phyloP scores from a whole-genome alignment of 1,140 invertebrate genomes.

The Zophobas atratus region DNA sequence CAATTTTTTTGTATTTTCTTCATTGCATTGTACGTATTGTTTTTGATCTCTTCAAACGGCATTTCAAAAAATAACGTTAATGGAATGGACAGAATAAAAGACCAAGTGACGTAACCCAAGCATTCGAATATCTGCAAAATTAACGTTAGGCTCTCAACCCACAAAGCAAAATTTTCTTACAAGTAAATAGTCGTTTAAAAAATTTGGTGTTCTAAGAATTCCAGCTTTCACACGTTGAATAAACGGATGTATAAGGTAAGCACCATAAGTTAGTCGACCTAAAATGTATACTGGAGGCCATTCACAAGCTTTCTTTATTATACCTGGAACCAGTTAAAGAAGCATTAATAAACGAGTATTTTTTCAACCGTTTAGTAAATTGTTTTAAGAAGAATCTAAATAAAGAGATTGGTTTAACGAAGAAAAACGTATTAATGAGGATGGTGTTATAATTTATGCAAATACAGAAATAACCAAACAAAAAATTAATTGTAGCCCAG shows the following conservation, averaged over 20 bases:
- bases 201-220: not conserved
- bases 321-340: too few species aligned
- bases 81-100: not conserved
- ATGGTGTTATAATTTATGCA: too few species aligned
- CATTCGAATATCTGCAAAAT: not conserved
- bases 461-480: too few species aligned
- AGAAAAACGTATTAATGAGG: too few species aligned
- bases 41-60: not conserved
- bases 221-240: not conserved
- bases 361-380: too few species aligned
- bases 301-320: conserved; percentile 8
- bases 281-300: conserved; percentile 53
- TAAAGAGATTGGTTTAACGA: too few species aligned
- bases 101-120: not conserved
- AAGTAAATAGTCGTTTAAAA: conserved; percentile 1
- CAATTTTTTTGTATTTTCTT: not conserved
- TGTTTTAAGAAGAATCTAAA: too few species aligned
- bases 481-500: too few species aligned
- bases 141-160: not conserved
- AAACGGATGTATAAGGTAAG: conserved; percentile 56
- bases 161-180: not conserved
- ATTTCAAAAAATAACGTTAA: not conserved
- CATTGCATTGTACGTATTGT: not conserved
- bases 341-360: too few species aligned
- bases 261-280: conserved; percentile 56